Conservation (phyloP, 2,113 vertebrate species). For the Pteronura brasiliensis region DNA sequence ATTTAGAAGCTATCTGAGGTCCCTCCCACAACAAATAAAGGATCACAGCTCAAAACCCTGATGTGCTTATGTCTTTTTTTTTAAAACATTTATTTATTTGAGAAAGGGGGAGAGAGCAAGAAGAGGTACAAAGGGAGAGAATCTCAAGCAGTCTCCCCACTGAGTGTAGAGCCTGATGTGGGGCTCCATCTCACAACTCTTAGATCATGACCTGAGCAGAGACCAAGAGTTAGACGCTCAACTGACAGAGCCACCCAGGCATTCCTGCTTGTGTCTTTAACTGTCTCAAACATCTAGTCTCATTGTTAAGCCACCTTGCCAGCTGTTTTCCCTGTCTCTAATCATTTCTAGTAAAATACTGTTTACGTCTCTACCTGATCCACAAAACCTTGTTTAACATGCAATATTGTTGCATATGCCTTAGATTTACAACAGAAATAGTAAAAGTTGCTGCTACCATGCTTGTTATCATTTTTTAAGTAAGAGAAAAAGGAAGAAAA, state of each 20-base stretch:
- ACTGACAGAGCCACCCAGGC: background rate
- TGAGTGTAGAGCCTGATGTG: background rate
- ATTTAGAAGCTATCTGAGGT: background rate
- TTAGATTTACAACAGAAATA: slow-evolving; percentile 10
- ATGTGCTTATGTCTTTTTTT: background rate
- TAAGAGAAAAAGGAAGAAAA: background rate
- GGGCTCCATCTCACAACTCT: background rate
- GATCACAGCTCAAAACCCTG: background rate
- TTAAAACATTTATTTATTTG: background rate
- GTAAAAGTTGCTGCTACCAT: background rate
- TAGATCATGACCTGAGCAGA: background rate
- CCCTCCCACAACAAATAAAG: slow-evolving; percentile 7
- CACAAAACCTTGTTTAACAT: background rate
- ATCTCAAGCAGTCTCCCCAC: background rate
- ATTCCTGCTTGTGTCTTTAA: background rate
- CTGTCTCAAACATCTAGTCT: background rate
- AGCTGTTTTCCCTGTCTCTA: background rate
- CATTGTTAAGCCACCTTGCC: background rate
- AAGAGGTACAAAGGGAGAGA: background rate
- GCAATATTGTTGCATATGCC: background rate
- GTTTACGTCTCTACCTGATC: background rate
- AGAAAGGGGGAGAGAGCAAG: background rate
- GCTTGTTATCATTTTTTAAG: background rate
- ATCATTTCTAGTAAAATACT: background rate
- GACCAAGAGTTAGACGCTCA: background rate